phyloP scores from a whole-genome alignment of 2,888 invertebrate species.

The Parapristionchus giblindavisi region DNA sequence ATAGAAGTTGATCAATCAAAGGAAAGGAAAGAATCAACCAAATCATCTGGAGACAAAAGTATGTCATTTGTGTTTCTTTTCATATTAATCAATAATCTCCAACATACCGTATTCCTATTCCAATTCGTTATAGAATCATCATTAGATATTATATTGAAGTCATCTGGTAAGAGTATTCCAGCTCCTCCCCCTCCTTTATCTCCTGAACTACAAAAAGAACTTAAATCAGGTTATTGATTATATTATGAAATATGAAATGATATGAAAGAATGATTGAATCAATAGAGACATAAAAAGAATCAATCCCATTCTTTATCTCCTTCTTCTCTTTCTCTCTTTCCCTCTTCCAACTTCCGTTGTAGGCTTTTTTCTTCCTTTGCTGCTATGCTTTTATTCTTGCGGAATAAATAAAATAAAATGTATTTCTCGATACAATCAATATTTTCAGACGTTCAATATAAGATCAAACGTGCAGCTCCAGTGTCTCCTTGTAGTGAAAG shows the following conservation, averaged over 20 bases:
- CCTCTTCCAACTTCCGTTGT: no score
- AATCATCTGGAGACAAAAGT: neutral
- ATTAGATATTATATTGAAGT: neutral
- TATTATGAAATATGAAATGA: neutral
- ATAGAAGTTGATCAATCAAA: neutral
- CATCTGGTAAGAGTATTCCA: neutral
- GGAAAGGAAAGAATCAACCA: neutral
- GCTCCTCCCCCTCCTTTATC: constrained; percentile 20
- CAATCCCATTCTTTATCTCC: no score
- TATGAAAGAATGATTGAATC: neutral
- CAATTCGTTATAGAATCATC: neutral
- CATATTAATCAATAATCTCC: neutral
- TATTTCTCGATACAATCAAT: neutral
- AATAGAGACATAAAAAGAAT: no score
- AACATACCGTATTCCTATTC: no score
- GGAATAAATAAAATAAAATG: neutral
- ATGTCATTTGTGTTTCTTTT: neutral
- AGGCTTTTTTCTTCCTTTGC: no score
- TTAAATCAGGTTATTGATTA: neutral
- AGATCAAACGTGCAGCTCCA: neutral
- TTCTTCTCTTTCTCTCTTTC: no score
- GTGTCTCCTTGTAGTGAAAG: constrained; percentile 13
- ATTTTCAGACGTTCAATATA: constrained; percentile 8
- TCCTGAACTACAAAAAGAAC: neutral
- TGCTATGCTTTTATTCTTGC: no score